Base-by-base conservation (phyloP, 2,888 invertebrate species). In the Eustalomyia histrio region DNA sequence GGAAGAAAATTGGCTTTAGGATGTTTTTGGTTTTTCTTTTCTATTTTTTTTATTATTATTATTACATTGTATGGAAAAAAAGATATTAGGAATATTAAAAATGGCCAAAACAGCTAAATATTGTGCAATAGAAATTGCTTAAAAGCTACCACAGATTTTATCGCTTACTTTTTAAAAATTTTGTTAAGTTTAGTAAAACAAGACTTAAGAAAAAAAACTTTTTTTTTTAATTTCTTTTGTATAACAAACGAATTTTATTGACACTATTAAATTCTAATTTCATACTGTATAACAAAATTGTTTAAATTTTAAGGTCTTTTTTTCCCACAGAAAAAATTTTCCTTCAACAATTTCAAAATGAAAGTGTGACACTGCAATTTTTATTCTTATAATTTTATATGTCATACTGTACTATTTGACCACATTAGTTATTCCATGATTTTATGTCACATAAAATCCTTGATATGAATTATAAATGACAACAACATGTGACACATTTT, bases 401-500 rank as follows among this genome's bases (percentile, higher is more conserved):
- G 52, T 35, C 71, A 71, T 16, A 39, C 78, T 21, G 65, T 16
- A 39, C 78, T 21, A 72, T 60, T 73, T 72, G 67, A 63, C 61
- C 80, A 76, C 76, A 76, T 80, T 76, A 52, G 63, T 80, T 29
- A 80, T 72, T 61, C 65, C 67, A 76, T 72, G 76, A 72, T 72
- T 67, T 67, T 57, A 57, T 47, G 55, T 29, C 60, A 61, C 65
- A 61, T 74, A 71, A 67, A 78, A 78, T 81, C 78, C 74, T 78
- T 81, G 81, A 81, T 81, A 71, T 78, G 81, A 76, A 71, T 81
- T 81, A 75, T 71, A 81, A 73, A 81, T 78, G 81, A 75, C 78
- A 81, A 57, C 58, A 69, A 57, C 73, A 78, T 81, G 74, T 81
- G 78, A 74, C 78, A 78, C 65, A 78, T 69, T 68, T 80, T n/a